Percentiles rank a stretch among this genome's conserved stretches.
These are phyloP conservation scores for Rhinogobio ventralis DNA, from an alignment of 2,797 vertebrate species.

Conservation along the genomic window DNA sequence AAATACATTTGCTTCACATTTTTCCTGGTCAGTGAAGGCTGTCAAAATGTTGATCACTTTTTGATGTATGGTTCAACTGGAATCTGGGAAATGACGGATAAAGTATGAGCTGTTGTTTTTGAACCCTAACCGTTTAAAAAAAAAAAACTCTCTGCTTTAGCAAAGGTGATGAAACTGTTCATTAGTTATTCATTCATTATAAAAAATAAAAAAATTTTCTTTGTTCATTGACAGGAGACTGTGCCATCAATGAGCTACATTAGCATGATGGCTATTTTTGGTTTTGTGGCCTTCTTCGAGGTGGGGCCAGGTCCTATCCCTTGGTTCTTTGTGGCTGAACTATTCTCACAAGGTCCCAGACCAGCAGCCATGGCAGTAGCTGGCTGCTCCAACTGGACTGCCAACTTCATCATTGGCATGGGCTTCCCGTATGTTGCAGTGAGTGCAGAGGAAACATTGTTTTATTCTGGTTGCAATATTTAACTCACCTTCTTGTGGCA, in stretches of 20 bases:
- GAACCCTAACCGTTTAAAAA: neutral
- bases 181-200: neutral
- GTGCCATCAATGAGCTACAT: constrained; percentile 86
- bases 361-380: constrained; percentile 91
- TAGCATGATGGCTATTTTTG: constrained; percentile 88
- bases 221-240: constrained; percentile 74
- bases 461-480: neutral
- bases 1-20: neutral
- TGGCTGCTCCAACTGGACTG: constrained; percentile 89
- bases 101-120: neutral
- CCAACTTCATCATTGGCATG: constrained; percentile 92
- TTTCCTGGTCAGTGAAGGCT: neutral
- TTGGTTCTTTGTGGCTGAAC: constrained; percentile 93
- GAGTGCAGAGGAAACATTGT: constrained; percentile 64
- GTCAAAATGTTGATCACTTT: neutral
- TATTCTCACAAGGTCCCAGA: constrained; percentile 91
- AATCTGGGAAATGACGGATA: neutral
- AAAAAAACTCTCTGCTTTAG: neutral
- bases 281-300: constrained; percentile 93
- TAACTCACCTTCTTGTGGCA: neutral
- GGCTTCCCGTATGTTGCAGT: constrained; percentile 89
- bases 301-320: constrained; percentile 92
- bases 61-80: neutral
- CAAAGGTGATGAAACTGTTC: neutral
- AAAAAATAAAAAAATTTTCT: neutral